A percentile compares a stretch with the other conserved stretches of the same genome.
phyloP scores from a whole-genome alignment of 2,797 vertebrate species.

The Fratercula arctica region DNA sequence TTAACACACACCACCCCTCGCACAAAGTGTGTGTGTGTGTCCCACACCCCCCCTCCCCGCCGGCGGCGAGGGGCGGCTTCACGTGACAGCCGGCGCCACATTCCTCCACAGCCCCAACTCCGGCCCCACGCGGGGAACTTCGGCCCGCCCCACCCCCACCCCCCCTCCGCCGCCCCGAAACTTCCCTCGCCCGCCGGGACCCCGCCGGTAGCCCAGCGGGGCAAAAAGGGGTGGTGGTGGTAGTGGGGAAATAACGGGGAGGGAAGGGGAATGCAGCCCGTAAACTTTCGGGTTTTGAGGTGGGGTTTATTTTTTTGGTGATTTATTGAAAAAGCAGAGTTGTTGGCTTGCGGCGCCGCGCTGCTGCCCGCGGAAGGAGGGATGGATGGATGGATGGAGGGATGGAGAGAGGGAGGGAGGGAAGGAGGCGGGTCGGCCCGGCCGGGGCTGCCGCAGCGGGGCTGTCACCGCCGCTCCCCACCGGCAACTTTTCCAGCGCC shows the following conservation, averaged over 20 bases:
- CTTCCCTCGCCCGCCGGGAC: constrained; percentile 45
- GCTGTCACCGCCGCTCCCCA: constrained; percentile 15
- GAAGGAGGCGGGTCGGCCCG: not conserved
- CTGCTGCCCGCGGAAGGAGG: not conserved
- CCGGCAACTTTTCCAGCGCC: constrained; percentile 18
- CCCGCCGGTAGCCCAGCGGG: not conserved
- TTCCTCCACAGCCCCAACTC: constrained; percentile 86
- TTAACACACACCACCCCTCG: not conserved
- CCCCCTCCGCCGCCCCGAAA: constrained; percentile 8
- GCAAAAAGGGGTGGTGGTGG: too few relatives aligned
- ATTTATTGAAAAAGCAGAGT: too few relatives aligned
- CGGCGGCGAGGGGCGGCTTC: constrained; percentile 63
- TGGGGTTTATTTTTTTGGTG: too few relatives aligned
- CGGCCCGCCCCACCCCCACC: constrained; percentile 30
- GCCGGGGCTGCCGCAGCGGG: not conserved
- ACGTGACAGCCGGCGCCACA: constrained; percentile 85
- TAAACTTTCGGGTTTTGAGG: too few relatives aligned
- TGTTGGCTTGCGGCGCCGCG: not conserved
- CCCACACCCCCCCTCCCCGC: not conserved
- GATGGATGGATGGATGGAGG: not conserved
- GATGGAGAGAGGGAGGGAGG: not conserved
- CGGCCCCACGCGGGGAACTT: constrained; percentile 77
- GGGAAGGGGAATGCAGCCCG: too few relatives aligned
- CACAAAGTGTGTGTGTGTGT: too few relatives aligned
- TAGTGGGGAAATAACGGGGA: too few relatives aligned